These are phyloP conservation scores for Platerodrilus igneus DNA, from an alignment of 2,888 invertebrate genomes.

Conservation along the genomic window DNA sequence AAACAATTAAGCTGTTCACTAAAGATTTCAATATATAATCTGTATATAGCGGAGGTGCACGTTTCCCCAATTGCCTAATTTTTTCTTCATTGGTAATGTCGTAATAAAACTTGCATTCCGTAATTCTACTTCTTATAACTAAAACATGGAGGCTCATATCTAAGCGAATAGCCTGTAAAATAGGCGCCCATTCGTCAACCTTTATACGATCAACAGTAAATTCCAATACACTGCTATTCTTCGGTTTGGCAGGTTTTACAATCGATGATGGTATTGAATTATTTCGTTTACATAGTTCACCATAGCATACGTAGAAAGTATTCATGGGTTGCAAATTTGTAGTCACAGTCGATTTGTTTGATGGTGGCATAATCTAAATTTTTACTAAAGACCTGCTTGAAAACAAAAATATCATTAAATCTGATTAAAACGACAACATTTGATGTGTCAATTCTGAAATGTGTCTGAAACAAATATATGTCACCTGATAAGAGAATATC, in stretches of 20 bases:
- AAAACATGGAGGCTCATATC: slow-evolving; percentile 69
- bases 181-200: slow-evolving; percentile 71
- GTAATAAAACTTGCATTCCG: slow-evolving; percentile 40
- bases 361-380: slow-evolving; percentile 13
- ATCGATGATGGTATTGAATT: slow-evolving; percentile 40
- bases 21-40: slow-evolving; percentile 65
- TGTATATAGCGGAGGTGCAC: slow-evolving; percentile 54
- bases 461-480: too few species aligned
- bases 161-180: slow-evolving; percentile 65
- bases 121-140: slow-evolving; percentile 56
- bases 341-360: slow-evolving; percentile 15
- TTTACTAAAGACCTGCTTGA: too few species aligned
- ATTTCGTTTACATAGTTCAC: slow-evolving; percentile 44
- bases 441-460: too few species aligned
- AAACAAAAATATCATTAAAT: too few species aligned
- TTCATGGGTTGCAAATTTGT: slow-evolving; percentile 38
- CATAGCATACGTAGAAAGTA: slow-evolving; percentile 47
- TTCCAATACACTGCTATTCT: slow-evolving; percentile 50
- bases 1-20: slow-evolving; percentile 60
- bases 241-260: slow-evolving; percentile 42
- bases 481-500: too few species aligned
- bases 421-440: too few species aligned
- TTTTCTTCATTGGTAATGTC: slow-evolving; percentile 56
- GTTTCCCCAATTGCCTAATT: slow-evolving; percentile 55
- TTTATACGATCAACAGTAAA: slow-evolving; percentile 72